Evolutionary conservation across 2,113 vertebrate species (phyloP).

Genomic region (Lonchura striata): DNA sequence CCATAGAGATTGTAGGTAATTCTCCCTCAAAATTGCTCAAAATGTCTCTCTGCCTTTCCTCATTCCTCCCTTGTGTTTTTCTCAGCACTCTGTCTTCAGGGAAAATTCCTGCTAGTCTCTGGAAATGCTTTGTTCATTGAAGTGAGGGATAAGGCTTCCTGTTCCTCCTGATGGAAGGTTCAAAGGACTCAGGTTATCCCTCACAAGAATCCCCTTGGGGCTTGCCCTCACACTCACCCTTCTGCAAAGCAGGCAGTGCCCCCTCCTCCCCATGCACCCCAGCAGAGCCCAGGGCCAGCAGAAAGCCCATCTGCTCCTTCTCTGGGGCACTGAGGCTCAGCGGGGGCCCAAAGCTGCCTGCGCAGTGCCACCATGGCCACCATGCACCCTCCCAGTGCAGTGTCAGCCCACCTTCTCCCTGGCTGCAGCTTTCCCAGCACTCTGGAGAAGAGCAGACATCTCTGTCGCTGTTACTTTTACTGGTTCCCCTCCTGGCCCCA

Average conservation of each 20-base stretch:
- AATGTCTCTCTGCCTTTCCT: neutral
- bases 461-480: neutral
- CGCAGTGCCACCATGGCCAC: neutral
- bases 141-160: neutral
- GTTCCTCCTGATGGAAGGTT: neutral
- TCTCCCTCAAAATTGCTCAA: neutral
- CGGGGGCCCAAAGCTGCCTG: neutral
- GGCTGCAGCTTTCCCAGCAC: neutral
- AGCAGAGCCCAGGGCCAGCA: neutral
- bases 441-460: neutral
- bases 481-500: neutral
- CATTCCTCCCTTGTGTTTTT: neutral
- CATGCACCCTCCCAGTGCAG: accelerated
- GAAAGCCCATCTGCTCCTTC: neutral
- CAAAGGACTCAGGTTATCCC: neutral
- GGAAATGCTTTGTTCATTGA: neutral
- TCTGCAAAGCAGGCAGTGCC: neutral
- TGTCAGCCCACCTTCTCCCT: neutral
- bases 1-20: neutral
- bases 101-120: neutral
- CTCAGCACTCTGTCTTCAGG: neutral
- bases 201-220: neutral
- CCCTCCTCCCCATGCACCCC: neutral
- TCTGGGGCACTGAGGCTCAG: neutral
- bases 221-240: neutral